Evolutionary conservation across 2,888 invertebrate genomes (phyloP), one percentile per base, ranked within the genome.

Genomic region (Cremastobaeus sp.): DNA sequence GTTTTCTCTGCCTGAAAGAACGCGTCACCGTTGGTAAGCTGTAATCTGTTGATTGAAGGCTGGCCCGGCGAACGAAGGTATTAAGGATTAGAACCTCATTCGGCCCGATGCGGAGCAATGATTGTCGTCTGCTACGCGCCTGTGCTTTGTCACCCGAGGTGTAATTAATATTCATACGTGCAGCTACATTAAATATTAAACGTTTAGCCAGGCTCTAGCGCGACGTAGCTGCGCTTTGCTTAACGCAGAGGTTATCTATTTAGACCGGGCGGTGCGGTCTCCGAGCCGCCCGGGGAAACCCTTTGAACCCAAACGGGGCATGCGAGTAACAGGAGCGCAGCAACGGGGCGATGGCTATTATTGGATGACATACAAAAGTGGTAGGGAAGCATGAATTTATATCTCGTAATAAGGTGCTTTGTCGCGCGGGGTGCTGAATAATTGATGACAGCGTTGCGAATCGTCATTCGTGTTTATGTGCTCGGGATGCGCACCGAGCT

Each of bases 351-450:
- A 62, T 68, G 76, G 77, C 78, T 80, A 79, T 84, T 85, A 85
- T 86, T 85, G 87, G 86, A 82, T 85, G 85, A 84, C 86, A 85
- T 79, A 84, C 86, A 87, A 86, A 86, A 83, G 86, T 86, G 85
- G 83, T 84, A 87, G 87, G 87, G 75, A 75, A 86, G 79, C 83
- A 86, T 86, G 83, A 86, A 85, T 84, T 76, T n/a, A n/a, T n/a
- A n/a, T n/a, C n/a, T n/a, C n/a, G n/a, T n/a, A n/a, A n/a, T n/a
- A n/a, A n/a, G n/a, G n/a, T n/a, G n/a, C n/a, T n/a, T n/a, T n/a
- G n/a, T n/a, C n/a, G n/a, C n/a, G n/a, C n/a, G n/a, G n/a, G n/a
- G n/a, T n/a, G 39, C 35, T 8, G 32, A 57, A 50, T 57, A 43
- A 50, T 57, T 50, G 41, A 60, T 54, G 39, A 21, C 18, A 30